These are phyloP conservation scores for Myotis findleyi DNA, from an alignment of 2,797 vertebrate species.

Conservation along the genomic window DNA sequence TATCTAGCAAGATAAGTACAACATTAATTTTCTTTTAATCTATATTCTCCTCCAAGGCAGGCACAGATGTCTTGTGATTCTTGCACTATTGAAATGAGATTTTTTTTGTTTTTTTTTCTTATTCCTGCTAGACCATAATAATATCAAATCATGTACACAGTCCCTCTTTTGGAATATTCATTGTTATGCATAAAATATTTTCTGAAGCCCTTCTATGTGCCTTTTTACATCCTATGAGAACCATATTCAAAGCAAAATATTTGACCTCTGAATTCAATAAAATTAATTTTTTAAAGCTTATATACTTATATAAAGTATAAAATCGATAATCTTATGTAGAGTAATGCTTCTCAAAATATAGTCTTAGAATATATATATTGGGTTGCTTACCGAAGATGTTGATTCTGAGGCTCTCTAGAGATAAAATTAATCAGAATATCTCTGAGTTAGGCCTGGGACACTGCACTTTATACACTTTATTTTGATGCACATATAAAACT, in stretches of 20 bases:
- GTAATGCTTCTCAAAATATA: neutral
- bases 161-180: neutral
- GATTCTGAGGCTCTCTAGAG: neutral
- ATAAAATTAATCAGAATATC: neutral
- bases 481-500: neutral
- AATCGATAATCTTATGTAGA: neutral
- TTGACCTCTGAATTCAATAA: neutral
- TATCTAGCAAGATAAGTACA: neutral
- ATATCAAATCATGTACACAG: neutral
- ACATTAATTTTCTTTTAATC: slow-evolving; percentile 19
- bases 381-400: neutral
- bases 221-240: neutral
- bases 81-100: slow-evolving; percentile 1
- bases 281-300: neutral
- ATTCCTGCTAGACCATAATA: neutral
- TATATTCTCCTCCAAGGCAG: neutral
- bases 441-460: neutral
- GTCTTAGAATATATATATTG: neutral
- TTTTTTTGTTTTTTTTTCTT: neutral
- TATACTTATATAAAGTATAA: neutral
- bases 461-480: neutral
- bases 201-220: neutral
- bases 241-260: neutral
- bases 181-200: slow-evolving; percentile 29
- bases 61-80: neutral